Evolutionary conservation across 2,888 invertebrate genomes (phyloP), one percentile per base, ranked within the genome.

Genomic region (Meghimatium bilineatum): DNA sequence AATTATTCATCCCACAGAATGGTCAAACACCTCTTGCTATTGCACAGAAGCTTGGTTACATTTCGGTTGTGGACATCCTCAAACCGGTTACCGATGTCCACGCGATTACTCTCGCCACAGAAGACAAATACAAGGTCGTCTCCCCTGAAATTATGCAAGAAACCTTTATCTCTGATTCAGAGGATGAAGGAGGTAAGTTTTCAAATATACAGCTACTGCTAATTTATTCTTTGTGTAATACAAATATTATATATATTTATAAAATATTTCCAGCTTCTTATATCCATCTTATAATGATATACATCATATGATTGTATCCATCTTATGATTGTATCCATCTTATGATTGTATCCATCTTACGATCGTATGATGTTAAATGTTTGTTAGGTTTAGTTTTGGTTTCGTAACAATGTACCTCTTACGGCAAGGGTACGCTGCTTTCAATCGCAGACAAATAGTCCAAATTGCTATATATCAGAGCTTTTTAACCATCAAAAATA

Each of bases 141-240:
- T 98, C 99, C 3, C 99, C 99, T 0, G 99, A 99, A 94, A 97
- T 97, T 23, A 99, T 99, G 99, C 97, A 99, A 91, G 99, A 99
- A 94, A 98, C 98, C 0, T 98, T 99, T 94, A 97, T 99, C 96
- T 98, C 98, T 0, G 99, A 99, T 94, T 99, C 98, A 0, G 99
- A 99, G 93, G 99, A 99, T 94, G 99, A 99, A 96, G 99, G 98
- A 94, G 98, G 98, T 97, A 95, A 23, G 32, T 29, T 8, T 32
- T 66, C 56, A 66, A n/a, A 63, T 63, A 1, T 63, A n/a, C 1
- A 26, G 3, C 3, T 63, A n/a, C n/a, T 63, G 12, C 23, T 63
- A n/a, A 23, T 10, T 56, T 56, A n/a, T 63, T 26, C 12, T 63
- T 6, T 63, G 8, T 63, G 5, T n/a, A 5, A 63, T 63, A 63